Evolutionary conservation across 1,140 invertebrate genomes (phyloP).

Genomic region (Lucilia cuprina): DNA sequence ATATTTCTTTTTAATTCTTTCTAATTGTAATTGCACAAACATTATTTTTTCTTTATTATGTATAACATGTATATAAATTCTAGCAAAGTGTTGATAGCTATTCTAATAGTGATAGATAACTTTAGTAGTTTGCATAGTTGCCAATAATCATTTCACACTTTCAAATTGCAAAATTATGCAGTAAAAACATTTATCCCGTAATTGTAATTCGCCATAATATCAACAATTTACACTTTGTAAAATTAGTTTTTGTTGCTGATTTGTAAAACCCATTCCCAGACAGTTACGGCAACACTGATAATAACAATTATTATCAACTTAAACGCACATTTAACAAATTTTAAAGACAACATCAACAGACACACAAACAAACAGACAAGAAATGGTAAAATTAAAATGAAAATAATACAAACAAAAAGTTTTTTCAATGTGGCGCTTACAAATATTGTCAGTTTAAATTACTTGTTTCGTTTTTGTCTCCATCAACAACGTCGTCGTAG

Average conservation of each 20-base stretch:
- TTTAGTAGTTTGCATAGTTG: neutral
- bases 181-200: neutral
- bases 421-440: conserved; percentile 10
- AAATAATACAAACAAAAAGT: neutral
- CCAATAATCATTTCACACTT: neutral
- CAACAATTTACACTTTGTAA: neutral
- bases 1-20: no score
- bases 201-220: neutral
- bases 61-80: no score
- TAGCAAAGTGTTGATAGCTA: no score
- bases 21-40: no score
- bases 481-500: no score
- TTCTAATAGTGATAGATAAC: no score
- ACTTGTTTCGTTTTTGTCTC: neutral
- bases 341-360: neutral
- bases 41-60: no score
- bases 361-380: neutral
- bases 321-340: conserved; percentile 5
- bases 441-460: conserved; percentile 4
- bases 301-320: conserved; percentile 12
- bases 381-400: neutral
- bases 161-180: neutral
- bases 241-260: neutral
- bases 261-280: neutral
- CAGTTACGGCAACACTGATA: conserved; percentile 4